Conservation (phyloP, 2,797 vertebrate genomes). For the Rousettus madagascariensis region DNA sequence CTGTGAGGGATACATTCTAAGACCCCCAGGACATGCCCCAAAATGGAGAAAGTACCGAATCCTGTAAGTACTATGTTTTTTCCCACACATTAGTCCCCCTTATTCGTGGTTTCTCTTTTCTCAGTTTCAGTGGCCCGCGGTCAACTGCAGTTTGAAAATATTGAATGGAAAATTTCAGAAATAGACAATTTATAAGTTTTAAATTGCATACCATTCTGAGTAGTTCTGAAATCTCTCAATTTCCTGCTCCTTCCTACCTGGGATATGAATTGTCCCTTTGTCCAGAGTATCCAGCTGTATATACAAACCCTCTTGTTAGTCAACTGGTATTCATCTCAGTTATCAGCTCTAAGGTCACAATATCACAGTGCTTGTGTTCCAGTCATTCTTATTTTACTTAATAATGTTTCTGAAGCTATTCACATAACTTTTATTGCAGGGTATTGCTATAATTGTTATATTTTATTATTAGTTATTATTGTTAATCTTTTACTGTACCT, state of each 20-base stretch:
- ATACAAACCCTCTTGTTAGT: background rate
- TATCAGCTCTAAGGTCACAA: background rate
- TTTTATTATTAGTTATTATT: background rate
- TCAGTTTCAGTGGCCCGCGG: background rate
- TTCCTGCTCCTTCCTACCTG: background rate
- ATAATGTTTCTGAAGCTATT: background rate
- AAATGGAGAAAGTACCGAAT: background rate
- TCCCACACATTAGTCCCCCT: background rate
- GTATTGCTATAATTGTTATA: background rate
- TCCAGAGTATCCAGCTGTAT: background rate
- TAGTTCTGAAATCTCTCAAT: background rate
- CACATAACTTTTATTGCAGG: background rate
- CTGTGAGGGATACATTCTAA: background rate
- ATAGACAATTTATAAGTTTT: background rate
- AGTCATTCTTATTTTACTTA: background rate
- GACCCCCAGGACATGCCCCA: background rate
- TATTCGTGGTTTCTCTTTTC: background rate
- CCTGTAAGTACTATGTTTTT: background rate
- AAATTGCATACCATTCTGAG: background rate
- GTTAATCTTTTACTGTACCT: background rate
- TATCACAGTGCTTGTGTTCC: background rate
- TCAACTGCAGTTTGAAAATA: background rate
- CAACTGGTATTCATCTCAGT: background rate
- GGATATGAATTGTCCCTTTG: background rate
- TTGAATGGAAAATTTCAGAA: background rate